A percentile compares a stretch with the other conserved stretches of the same genome.
Evolutionary conservation across 2,888 invertebrate genomes (phyloP).

Genomic region (Epinotia bilunana): DNA sequence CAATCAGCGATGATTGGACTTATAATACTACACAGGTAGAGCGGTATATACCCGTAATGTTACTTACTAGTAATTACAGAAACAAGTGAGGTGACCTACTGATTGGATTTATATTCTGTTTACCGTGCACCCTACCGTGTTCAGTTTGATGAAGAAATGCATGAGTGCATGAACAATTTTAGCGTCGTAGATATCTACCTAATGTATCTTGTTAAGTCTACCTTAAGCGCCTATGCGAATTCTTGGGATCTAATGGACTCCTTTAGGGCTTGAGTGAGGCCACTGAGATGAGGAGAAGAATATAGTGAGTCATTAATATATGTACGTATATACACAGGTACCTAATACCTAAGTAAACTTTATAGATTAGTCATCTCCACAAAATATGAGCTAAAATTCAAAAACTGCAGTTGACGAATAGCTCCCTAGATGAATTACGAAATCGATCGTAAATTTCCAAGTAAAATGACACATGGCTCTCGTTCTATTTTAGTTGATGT

Average conservation of each 20-base stretch:
- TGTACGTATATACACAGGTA: too few relatives aligned
- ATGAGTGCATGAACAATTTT: not conserved
- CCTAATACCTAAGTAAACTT: not conserved
- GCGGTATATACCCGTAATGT: conserved; percentile 2
- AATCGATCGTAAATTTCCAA: conserved; percentile 26
- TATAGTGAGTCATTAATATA: too few relatives aligned
- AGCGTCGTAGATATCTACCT: not conserved
- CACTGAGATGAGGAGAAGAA: too few relatives aligned
- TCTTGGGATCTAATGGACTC: too few relatives aligned
- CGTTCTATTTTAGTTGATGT: conserved; percentile 32
- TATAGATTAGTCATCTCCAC: not conserved
- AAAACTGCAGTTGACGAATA: not conserved
- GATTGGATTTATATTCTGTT: not conserved
- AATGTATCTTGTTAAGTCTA: too few relatives aligned
- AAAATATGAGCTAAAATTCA: not conserved
- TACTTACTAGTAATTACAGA: not conserved
- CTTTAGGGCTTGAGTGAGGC: too few relatives aligned
- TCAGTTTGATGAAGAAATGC: not conserved
- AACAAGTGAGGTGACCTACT: not conserved
- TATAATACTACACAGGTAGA: conserved; percentile 17
- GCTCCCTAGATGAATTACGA: not conserved
- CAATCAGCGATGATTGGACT: conserved; percentile 35
- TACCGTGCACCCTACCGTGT: not conserved
- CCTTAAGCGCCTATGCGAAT: too few relatives aligned
- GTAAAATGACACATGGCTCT: conserved; percentile 29